phyloP scores from a whole-genome alignment of 2,888 invertebrate species.

The Schrankia costaestrigalis region DNA sequence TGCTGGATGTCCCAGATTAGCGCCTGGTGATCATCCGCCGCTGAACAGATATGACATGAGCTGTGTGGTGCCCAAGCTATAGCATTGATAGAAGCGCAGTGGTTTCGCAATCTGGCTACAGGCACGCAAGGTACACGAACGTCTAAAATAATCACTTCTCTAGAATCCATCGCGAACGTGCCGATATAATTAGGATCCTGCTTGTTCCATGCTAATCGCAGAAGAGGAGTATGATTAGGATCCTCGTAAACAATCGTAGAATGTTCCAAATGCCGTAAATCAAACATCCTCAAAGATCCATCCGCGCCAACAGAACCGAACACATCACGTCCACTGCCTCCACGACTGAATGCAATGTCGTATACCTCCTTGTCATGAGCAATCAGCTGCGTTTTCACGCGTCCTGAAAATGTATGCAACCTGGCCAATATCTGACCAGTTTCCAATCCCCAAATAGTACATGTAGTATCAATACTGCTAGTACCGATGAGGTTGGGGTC shows the following conservation, averaged over 20 bases:
- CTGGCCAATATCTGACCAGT: slow-evolving; percentile 94
- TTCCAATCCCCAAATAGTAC: slow-evolving; percentile 99
- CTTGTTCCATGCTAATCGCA: slow-evolving; percentile 99
- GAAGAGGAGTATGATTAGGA: slow-evolving; percentile 95
- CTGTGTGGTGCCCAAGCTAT: slow-evolving; percentile 99
- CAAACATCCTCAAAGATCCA: slow-evolving; percentile 99
- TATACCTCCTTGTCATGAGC: slow-evolving; percentile 99
- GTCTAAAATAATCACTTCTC: slow-evolving; percentile 98
- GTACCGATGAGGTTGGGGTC: slow-evolving; percentile 99
- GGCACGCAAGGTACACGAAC: slow-evolving; percentile 99
- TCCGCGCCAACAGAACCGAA: slow-evolving; percentile 99
- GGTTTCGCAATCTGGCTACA: slow-evolving; percentile 98
- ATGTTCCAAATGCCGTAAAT: slow-evolving; percentile 96
- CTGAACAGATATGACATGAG: slow-evolving; percentile 99
- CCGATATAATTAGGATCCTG: slow-evolving; percentile 99
- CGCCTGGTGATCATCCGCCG: slow-evolving; percentile 99
- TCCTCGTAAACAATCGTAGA: slow-evolving; percentile 99
- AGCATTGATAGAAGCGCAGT: slow-evolving; percentile 98
- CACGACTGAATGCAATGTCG: slow-evolving; percentile 98
- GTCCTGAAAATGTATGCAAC: slow-evolving; percentile 95
- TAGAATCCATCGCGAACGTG: slow-evolving; percentile 99
- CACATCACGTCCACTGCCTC: slow-evolving; percentile 98
- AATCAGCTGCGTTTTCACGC: slow-evolving; percentile 98
- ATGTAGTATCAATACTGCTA: slow-evolving; percentile 99
- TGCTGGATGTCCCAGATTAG: slow-evolving; percentile 99